Base-by-base conservation (phyloP, 2,888 invertebrate species). In the Andrena bucephala region DNA sequence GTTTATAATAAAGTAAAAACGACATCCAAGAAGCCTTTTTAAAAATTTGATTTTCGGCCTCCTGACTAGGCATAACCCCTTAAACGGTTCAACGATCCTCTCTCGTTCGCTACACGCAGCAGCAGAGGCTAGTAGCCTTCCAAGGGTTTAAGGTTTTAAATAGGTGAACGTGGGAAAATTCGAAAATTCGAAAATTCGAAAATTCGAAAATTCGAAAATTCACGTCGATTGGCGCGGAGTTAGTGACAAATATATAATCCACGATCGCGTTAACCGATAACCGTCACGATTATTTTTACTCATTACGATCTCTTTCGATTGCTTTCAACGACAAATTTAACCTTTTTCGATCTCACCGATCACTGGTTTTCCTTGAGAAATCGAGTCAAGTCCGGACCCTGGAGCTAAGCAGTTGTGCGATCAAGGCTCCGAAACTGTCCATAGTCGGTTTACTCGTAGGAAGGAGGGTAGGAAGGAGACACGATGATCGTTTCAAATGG, bases 281-380 rank as follows among this genome's bases (percentile, higher is more conserved):
- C 1, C 20, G 13, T 57, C 8, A 8, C 13, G 5, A n/a, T 72
- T 27, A 57, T 48, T 16, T 65, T 10, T 63, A 60, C 13, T 1
- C 2, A 10, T 7, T 31, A n/a, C 29, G 10, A 13, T n/a, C 31
- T 31, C 2, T 7, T 16, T 36, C 31, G 31, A 78, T 48, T 36
- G 13, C n/a, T 59, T 42, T 36, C 16, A 33, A 59, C 42, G 54
- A 29, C 27, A 20, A n/a, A 20, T 2, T 20, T 59, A 57, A 57
- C n/a, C 50, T 60, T 69, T 65, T 29, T 8, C 36, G 10, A 52
- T 54, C 52, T 69, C 33, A n/a, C 13, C 50, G 57, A 62, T 71
- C 36, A 74, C 66, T 67, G 27, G 82, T 82, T 83, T 77, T 62
- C 83, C 82, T 83, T 83, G 83, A 82, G 50, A 77, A 54, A 73